These are phyloP conservation scores for Drosophila triauraria DNA, from an alignment of 1,140 invertebrate species.

Conservation along the genomic window DNA sequence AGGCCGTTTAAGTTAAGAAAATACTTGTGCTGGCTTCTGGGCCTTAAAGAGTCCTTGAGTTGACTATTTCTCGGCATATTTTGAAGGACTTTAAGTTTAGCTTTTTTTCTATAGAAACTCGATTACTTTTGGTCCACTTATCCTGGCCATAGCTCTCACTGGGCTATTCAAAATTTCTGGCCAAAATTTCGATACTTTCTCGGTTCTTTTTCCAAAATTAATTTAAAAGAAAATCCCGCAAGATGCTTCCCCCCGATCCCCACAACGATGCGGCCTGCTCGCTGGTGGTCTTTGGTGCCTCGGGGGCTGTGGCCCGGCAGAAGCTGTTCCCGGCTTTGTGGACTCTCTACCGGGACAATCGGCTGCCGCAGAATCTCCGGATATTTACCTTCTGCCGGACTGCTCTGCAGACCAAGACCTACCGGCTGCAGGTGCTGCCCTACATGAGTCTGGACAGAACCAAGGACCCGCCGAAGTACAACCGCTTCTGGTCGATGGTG, in stretches of 20 bases:
- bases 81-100: too few relatives aligned
- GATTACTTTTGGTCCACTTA: not conserved
- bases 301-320: conserved; percentile 38
- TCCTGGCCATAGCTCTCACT: conserved; percentile 1
- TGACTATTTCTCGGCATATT: not conserved
- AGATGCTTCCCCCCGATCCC: conserved; percentile 54
- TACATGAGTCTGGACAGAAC: conserved; percentile 49
- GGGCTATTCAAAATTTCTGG: not conserved
- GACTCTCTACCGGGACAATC: conserved; percentile 61
- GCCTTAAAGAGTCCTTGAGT: not conserved
- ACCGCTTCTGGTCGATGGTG: conserved; percentile 67
- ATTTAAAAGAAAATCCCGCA: not conserved
- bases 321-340: conserved; percentile 63
- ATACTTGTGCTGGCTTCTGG: not conserved
- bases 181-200: not conserved
- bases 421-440: conserved; percentile 51
- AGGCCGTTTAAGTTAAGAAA: not conserved
- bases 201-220: conserved; percentile 25
- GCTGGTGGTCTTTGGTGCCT: conserved; percentile 66
- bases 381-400: conserved; percentile 59
- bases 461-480: conserved; percentile 58
- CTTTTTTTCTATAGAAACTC: not conserved
- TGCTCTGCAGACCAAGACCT: conserved; percentile 27
- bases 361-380: conserved; percentile 48
- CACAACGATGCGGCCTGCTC: conserved; percentile 53